These are phyloP conservation scores for Deilephila porcellus DNA, from an alignment of 2,888 invertebrate genomes.

Conservation along the genomic window DNA sequence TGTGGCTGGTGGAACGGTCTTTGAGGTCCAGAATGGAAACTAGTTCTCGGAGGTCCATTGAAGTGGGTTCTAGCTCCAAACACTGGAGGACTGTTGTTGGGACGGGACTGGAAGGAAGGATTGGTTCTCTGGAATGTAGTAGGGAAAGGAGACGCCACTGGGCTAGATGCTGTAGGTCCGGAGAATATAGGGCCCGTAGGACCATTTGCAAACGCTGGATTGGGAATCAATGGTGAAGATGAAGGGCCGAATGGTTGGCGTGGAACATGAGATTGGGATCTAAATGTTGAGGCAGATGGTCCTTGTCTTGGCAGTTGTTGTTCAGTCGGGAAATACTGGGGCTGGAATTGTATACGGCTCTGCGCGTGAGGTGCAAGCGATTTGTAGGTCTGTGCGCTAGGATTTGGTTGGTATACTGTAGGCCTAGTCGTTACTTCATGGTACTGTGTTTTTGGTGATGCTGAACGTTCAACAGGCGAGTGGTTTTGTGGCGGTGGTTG, in stretches of 20 bases:
- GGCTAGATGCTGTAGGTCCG: slow-evolving; percentile 69
- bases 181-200: slow-evolving; percentile 54
- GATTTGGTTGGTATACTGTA: slow-evolving; percentile 52
- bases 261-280: slow-evolving; percentile 60
- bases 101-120: slow-evolving; percentile 66
- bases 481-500: slow-evolving; percentile 59
- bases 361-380: slow-evolving; percentile 65
- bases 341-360: slow-evolving; percentile 78
- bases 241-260: slow-evolving; percentile 69
- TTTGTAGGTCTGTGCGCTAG: slow-evolving; percentile 59
- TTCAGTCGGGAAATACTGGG: slow-evolving; percentile 70
- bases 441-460: slow-evolving; percentile 59
- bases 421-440: slow-evolving; percentile 58
- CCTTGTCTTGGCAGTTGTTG: slow-evolving; percentile 78
- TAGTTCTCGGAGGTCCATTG: slow-evolving; percentile 71
- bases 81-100: slow-evolving; percentile 58
- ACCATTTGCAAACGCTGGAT: slow-evolving; percentile 62
- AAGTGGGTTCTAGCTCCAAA: slow-evolving; percentile 70
- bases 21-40: slow-evolving; percentile 82
- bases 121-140: slow-evolving; percentile 67
- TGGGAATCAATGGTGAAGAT: slow-evolving; percentile 55
- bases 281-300: slow-evolving; percentile 71
- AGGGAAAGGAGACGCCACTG: slow-evolving; percentile 63
- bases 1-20: slow-evolving; percentile 79
- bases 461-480: slow-evolving; percentile 63